Conservation (phyloP, 2,888 invertebrate species). For the Meghimatium bilineatum region DNA sequence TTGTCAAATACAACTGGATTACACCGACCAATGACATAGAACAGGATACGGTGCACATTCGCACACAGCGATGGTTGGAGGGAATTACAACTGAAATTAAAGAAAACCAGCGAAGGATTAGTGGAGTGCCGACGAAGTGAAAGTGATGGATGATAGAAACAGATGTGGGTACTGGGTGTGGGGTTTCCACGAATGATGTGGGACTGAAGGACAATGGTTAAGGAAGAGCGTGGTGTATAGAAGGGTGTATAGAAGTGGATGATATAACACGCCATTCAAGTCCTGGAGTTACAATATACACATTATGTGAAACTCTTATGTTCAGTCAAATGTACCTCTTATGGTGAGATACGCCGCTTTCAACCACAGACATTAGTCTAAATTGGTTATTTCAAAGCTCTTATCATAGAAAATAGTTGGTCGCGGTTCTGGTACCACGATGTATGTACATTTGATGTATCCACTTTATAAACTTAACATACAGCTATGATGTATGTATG, state of each 20-base stretch:
- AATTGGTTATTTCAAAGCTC: too few species aligned
- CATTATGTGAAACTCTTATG: too few species aligned
- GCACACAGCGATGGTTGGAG: neutral
- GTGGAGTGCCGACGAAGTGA: neutral
- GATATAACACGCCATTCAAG: too few species aligned
- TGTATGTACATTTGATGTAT: too few species aligned
- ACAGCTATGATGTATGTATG: too few species aligned
- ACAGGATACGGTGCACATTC: neutral
- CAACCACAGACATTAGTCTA: too few species aligned
- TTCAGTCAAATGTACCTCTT: too few species aligned
- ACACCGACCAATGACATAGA: neutral
- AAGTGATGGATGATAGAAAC: conserved; percentile 5
- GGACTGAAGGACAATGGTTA: neutral
- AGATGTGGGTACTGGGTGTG: neutral
- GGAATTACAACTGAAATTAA: neutral
- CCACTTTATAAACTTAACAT: too few species aligned
- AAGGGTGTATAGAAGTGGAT: neutral
- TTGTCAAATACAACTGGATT: conserved; percentile 18
- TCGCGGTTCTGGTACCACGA: too few species aligned
- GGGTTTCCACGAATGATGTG: neutral
- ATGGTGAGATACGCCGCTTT: too few species aligned
- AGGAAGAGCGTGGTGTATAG: neutral
- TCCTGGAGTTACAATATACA: too few species aligned
- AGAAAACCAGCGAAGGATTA: conserved; percentile 7
- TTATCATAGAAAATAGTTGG: too few species aligned